A percentile compares a stretch with the other conserved stretches of the same genome.
Evolutionary conservation across 2,888 invertebrate genomes (phyloP).

Genomic region (Atethmia centrago): DNA sequence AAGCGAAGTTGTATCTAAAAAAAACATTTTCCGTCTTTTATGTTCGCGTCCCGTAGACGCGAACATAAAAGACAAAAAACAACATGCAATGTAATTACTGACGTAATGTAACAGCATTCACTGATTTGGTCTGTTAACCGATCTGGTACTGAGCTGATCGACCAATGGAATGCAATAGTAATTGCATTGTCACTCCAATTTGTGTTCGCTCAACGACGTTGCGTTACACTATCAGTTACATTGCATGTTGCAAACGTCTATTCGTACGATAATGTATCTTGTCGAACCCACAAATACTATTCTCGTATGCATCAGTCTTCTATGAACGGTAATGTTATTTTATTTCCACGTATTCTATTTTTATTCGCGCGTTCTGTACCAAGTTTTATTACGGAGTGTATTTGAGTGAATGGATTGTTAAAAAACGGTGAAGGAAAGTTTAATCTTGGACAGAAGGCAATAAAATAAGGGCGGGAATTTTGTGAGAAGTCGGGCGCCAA

Average conservation of each 20-base stretch:
- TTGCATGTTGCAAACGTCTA: constrained; percentile 27
- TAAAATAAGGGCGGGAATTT: constrained; percentile 89
- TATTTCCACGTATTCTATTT: constrained; percentile 66
- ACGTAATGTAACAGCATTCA: constrained; percentile 24
- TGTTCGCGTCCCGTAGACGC: neutral
- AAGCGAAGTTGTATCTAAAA: neutral
- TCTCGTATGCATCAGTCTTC: constrained; percentile 36
- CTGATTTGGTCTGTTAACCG: constrained; percentile 28
- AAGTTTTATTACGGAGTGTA: constrained; percentile 74
- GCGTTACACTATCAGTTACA: constrained; percentile 36
- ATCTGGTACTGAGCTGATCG: constrained; percentile 12
- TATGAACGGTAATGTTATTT: constrained; percentile 44
- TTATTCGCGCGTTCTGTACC: constrained; percentile 61
- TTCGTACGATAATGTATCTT: constrained; percentile 31
- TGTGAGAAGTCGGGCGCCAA: constrained; percentile 86
- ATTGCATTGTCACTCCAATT: constrained; percentile 40
- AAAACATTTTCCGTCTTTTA: constrained; percentile 6
- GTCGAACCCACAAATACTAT: constrained; percentile 38
- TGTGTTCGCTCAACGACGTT: constrained; percentile 22
- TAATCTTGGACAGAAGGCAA: constrained; percentile 89
- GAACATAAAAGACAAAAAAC: too few relatives aligned
- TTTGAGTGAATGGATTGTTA: constrained; percentile 79
- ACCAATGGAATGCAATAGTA: constrained; percentile 33
- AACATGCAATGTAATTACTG: constrained; percentile 21
- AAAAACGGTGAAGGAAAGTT: constrained; percentile 83